Percentiles rank a stretch among this genome's conserved stretches.
These are phyloP conservation scores for zebrafish (Danio rerio) DNA, from an alignment of 2,113 vertebrate species.

Conservation along the genomic window GRCz12tu NC_133182.1:66844501-66845000, in stretches of 20 bases:
- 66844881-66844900: constrained; percentile 7
- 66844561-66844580: constrained; percentile 68
- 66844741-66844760: neutral
- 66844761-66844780: neutral
- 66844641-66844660: constrained; percentile 64
- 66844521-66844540: constrained; percentile 70
- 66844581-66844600: constrained; percentile 69
- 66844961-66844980: constrained; percentile 66
- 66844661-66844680: constrained; percentile 70
- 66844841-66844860: constrained; percentile 39
- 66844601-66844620: constrained; percentile 76
- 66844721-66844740: constrained; percentile 36
- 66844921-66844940: constrained; percentile 61
- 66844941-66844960: constrained; percentile 66
- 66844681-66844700: constrained; percentile 68
- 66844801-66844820: neutral
- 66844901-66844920: constrained; percentile 50
- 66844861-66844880: neutral
- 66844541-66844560: constrained; percentile 71
- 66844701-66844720: constrained; percentile 74
- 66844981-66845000: constrained; percentile 54
- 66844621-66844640: constrained; percentile 21
- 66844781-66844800: neutral
- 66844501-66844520: constrained; percentile 70
- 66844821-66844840: neutral